Conservation (phyloP, 2,888 invertebrate genomes). For the Lepetodrilus schrolli region DNA sequence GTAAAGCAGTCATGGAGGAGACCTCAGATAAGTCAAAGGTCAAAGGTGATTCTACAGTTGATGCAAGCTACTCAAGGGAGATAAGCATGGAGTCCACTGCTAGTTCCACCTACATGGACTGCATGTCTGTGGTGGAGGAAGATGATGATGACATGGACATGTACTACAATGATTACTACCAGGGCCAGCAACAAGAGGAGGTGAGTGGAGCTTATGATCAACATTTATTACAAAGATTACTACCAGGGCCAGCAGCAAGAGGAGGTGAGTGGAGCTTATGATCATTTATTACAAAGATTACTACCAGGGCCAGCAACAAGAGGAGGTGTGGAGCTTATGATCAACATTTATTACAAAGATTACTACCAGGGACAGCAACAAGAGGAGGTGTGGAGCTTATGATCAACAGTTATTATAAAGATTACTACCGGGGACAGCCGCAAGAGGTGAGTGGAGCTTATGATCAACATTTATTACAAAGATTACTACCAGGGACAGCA, state of each 20-base stretch:
- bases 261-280: too few species aligned
- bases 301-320: too few species aligned
- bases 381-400: too few species aligned
- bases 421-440: too few species aligned
- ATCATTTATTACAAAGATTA: too few species aligned
- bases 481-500: constrained; percentile 42
- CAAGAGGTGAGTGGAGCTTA: too few species aligned
- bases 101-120: constrained; percentile 54
- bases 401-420: too few species aligned
- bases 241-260: constrained; percentile 37
- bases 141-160: constrained; percentile 40
- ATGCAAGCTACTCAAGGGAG: constrained; percentile 32
- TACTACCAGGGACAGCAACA: too few species aligned
- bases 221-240: constrained; percentile 40
- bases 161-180: constrained; percentile 42
- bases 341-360: too few species aligned
- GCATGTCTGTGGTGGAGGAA: constrained; percentile 46
- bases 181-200: constrained; percentile 31
- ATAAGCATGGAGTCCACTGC: constrained; percentile 50
- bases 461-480: constrained; percentile 34
- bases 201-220: too few species aligned
- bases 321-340: too few species aligned
- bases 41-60: background rate
- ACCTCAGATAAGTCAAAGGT: background rate
- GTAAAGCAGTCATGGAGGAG: background rate